A percentile compares a stretch with the other conserved stretches of the same genome.
phyloP scores from a whole-genome alignment of 2,888 invertebrate genomes.

The Synergus gifuensis region DNA sequence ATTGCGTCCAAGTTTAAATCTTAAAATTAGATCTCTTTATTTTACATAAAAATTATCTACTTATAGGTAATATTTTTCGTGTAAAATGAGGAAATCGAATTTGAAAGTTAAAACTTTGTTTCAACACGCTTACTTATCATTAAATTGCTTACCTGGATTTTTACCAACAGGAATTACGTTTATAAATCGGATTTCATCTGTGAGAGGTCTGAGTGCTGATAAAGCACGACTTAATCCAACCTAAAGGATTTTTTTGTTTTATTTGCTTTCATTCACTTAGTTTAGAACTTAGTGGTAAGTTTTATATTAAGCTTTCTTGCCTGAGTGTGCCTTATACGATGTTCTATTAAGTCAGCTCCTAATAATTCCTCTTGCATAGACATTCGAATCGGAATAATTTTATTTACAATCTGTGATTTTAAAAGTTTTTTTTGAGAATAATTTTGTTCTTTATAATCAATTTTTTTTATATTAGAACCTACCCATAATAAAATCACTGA shows the following conservation, averaged over 20 bases:
- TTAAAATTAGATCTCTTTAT: too few relatives aligned
- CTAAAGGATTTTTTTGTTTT: constrained; percentile 57
- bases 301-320: constrained; percentile 71
- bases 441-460: constrained; percentile 16
- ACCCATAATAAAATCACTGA: constrained; percentile 88
- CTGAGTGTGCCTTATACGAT: constrained; percentile 87
- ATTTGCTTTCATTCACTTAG: constrained; percentile 17
- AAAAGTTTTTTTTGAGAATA: background rate
- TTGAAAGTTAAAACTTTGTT: too few relatives aligned
- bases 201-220: constrained; percentile 84
- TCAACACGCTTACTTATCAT: background rate
- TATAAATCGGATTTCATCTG: constrained; percentile 78
- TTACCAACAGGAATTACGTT: constrained; percentile 81
- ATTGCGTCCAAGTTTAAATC: background rate
- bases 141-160: constrained; percentile 82
- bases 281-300: too few relatives aligned
- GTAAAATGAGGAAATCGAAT: too few relatives aligned
- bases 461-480: constrained; percentile 52
- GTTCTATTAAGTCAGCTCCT: constrained; percentile 94
- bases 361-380: constrained; percentile 90
- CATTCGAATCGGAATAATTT: constrained; percentile 91
- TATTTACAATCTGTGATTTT: constrained; percentile 81
- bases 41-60: too few relatives aligned
- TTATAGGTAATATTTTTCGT: too few relatives aligned
- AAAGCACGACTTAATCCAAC: constrained; percentile 86